phyloP scores from a whole-genome alignment of 2,797 vertebrate genomes.

The Pangasius macronema region DNA sequence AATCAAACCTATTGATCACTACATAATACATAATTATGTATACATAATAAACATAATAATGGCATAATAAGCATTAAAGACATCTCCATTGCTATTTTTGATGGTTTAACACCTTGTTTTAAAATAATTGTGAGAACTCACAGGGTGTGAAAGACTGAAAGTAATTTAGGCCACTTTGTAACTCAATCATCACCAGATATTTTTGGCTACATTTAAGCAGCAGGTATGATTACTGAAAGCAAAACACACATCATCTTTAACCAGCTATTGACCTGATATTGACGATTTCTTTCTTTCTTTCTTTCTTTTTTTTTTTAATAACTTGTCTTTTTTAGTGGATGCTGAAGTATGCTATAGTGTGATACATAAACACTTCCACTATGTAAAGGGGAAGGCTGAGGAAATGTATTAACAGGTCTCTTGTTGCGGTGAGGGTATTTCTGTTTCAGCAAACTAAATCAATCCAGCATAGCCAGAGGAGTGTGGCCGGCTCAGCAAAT shows the following conservation, averaged over 20 bases:
- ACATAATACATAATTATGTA: background rate
- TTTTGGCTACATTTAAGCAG: constrained; percentile 17
- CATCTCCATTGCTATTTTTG: background rate
- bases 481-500: constrained; percentile 59
- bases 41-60: background rate
- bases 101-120: background rate
- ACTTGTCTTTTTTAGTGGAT: background rate
- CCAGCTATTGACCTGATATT: background rate
- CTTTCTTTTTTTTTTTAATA: background rate
- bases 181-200: constrained; percentile 26
- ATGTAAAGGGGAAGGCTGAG: background rate
- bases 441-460: constrained; percentile 62
- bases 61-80: background rate
- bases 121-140: constrained; percentile 8
- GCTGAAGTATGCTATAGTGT: background rate
- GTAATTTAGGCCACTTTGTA: background rate
- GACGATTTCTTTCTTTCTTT: background rate
- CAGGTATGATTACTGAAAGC: constrained; percentile 15
- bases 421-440: constrained; percentile 58
- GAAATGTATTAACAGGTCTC: constrained; percentile 38
- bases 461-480: constrained; percentile 46
- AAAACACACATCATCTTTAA: background rate
- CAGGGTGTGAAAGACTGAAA: constrained; percentile 5
- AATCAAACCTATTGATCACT: background rate
- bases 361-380: background rate